Conservation (phyloP, 2,113 vertebrate genomes). For the Melanostigma gelatinosum region DNA sequence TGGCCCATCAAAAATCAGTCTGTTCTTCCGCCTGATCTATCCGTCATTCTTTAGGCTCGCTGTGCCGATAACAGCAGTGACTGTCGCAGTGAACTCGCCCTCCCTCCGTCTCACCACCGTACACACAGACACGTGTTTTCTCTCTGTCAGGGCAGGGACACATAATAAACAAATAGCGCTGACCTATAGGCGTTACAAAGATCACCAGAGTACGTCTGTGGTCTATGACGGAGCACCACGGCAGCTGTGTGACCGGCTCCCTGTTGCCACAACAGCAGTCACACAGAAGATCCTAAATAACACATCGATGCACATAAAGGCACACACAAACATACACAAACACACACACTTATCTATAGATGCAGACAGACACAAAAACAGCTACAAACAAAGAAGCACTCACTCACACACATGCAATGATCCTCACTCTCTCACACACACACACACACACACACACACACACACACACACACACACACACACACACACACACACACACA, state of each 20-base stretch:
- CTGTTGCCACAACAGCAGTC: slow-evolving; percentile 68
- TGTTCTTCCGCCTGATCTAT: slow-evolving; percentile 15
- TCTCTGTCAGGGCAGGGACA: slow-evolving; percentile 9
- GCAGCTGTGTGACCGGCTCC: slow-evolving; percentile 39
- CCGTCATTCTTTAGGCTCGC: slow-evolving; percentile 4
- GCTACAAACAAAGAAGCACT: background rate
- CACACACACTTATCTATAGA: slow-evolving; percentile 6
- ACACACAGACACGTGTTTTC: slow-evolving; percentile 12
- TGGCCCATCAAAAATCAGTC: background rate
- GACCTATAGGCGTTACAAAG: slow-evolving; percentile 56
- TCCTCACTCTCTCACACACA: background rate
- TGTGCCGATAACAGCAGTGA: slow-evolving; percentile 24
- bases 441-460: background rate
- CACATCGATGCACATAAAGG: slow-evolving; percentile 18
- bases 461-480: slow-evolving; percentile 3
- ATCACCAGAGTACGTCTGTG: slow-evolving; percentile 35
- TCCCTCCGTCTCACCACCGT: background rate
- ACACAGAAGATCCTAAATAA: slow-evolving; percentile 43
- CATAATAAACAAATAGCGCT: slow-evolving; percentile 60
- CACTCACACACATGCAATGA: background rate
- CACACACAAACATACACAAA: slow-evolving; percentile 21
- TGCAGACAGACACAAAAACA: background rate
- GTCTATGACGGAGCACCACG: slow-evolving; percentile 28
- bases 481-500: background rate
- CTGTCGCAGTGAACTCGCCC: background rate